Conservation (phyloP, 1,140 invertebrate species). For the Leucophenga varia region DNA sequence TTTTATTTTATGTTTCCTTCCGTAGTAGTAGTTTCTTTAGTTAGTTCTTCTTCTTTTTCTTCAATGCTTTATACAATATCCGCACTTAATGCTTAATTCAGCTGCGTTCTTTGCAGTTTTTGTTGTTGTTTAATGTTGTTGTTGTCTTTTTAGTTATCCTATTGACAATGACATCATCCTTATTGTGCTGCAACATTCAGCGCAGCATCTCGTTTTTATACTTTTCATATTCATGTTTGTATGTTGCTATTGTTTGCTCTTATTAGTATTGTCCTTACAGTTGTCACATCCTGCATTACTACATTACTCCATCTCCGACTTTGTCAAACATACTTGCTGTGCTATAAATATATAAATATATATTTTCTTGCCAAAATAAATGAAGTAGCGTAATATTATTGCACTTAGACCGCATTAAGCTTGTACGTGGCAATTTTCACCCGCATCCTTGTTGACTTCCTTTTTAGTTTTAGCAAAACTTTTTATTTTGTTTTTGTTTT, state of each 20-base stretch:
- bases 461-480: too few species aligned
- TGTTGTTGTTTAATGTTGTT: conserved; percentile 5
- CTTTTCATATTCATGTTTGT: conserved; percentile 4
- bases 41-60: background rate
- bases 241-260: conserved; percentile 13
- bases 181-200: conserved; percentile 31
- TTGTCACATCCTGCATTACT: too few species aligned
- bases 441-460: too few species aligned
- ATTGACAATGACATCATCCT: conserved; percentile 55
- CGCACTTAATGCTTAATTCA: conserved; percentile 54
- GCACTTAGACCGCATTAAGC: conserved; percentile 54
- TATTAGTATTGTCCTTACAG: conserved; percentile 3
- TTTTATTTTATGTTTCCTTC: conserved; percentile 52
- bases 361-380: conserved; percentile 55
- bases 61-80: conserved; percentile 41
- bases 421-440: conserved; percentile 51
- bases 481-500: too few species aligned
- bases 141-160: conserved; percentile 22
- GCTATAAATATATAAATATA: too few species aligned
- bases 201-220: conserved; percentile 16
- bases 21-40: too few species aligned
- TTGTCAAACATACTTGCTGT: too few species aligned
- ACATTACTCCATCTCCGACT: conserved; percentile 23
- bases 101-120: conserved; percentile 26
- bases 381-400: conserved; percentile 55